Evolutionary conservation across 2,113 vertebrate species (phyloP), one percentile per base, ranked within the genome.

Genomic region (Buteo buteo): DNA sequence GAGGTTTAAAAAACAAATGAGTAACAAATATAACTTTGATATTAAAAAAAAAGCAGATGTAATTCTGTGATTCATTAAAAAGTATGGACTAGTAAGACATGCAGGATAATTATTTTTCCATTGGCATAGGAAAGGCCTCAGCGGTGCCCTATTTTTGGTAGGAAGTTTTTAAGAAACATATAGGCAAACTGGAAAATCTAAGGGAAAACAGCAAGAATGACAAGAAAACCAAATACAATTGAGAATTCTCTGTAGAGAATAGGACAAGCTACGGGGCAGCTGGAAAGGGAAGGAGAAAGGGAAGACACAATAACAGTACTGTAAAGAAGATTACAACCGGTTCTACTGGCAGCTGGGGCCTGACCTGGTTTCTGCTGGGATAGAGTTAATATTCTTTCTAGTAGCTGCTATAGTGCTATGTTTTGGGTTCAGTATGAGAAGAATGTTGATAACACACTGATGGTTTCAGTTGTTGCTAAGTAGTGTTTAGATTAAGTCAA

Each of bases 181-280:
- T 20, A 71, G 5, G 26, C 13, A 71, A 82, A 86, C 29, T 31
- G 19, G 45, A 90, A 82, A 59, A 71, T 25, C 31, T 42, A 40
- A 42, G 11, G 21, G 29, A 45, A 64, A 86, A 49, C 5, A 71
- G 6, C 4, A 82, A 71, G 25, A 55, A 72, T 61, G 5, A 47
- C 13, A 78, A 42, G 13, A 11, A 50, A 55, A 64, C 62, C 59
- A 15, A 16, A 57, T 25, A n/a, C 0, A 16, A 32, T 2, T 58
- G 25, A 50, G 29, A 71, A 62, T 34, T 47, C 8, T 80, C 61
- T 59, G 6, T 21, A 55, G 42, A 50, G 25, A 67, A 67, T 20
- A 71, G 4, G 12, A 57, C 7, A 69, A 72, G 11, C 1, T n/a
- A 40, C 3, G 8, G 7, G 3, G 3, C 4, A 66, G 10, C 6